A percentile compares a stretch with the other conserved stretches of the same genome.
These are phyloP conservation scores for Hydrolagus colliei DNA, from an alignment of 2,797 vertebrate genomes.

Conservation along the genomic window DNA sequence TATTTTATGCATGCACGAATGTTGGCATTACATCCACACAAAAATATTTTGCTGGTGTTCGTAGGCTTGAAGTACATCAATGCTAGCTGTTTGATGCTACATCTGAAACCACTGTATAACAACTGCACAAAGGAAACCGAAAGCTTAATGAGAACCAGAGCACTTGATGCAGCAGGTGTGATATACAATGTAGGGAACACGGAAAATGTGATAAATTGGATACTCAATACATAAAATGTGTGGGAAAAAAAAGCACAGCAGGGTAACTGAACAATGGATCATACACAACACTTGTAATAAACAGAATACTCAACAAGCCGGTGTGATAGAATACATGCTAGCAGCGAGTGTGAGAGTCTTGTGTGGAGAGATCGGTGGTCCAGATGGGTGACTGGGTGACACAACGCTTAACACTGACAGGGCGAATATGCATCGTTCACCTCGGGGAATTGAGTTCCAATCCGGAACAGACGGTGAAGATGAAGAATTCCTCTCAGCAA, in stretches of 20 bases:
- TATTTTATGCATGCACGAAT: no score
- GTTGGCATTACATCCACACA: no score
- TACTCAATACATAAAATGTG: neutral
- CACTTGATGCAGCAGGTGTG: neutral
- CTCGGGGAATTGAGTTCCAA: neutral
- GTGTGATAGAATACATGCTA: neutral
- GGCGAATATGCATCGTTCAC: conserved; percentile 19
- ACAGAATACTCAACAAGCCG: neutral
- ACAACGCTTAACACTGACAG: conserved; percentile 7
- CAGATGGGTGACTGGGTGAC: neutral
- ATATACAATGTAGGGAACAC: neutral
- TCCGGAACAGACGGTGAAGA: neutral
- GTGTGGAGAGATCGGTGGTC: conserved; percentile 9
- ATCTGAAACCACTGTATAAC: no score
- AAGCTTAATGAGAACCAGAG: neutral
- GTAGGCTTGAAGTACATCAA: no score
- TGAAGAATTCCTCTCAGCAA: neutral
- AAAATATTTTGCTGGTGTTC: no score
- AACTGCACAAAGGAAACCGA: no score
- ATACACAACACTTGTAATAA: neutral
- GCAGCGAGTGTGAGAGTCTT: neutral
- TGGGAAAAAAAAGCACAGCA: neutral
- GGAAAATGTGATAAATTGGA: neutral
- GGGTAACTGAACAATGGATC: no score
- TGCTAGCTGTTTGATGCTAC: no score